phyloP scores from a whole-genome alignment of 2,113 vertebrate genomes.

The Chloebia gouldiae region DNA sequence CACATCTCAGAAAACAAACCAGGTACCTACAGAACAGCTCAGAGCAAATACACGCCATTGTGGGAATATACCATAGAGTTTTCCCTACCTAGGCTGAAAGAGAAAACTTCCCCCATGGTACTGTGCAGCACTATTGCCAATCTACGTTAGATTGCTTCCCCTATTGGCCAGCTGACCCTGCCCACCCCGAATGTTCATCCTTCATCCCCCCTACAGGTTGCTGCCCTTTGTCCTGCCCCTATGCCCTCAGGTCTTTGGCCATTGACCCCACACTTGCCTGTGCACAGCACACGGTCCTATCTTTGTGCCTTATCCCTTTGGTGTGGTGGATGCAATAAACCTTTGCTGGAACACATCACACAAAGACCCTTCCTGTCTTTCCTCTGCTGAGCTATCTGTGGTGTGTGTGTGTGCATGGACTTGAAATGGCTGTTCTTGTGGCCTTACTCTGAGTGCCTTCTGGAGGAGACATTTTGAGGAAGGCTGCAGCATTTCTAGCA shows the following conservation, averaged over 20 bases:
- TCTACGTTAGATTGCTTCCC: not conserved
- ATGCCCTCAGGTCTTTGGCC: not conserved
- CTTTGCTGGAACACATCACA: not conserved
- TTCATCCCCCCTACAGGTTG: not conserved
- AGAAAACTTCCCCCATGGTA: not conserved
- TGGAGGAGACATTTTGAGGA: not conserved
- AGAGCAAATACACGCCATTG: not conserved
- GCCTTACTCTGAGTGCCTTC: not conserved
- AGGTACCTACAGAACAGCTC: not conserved
- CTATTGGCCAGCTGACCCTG: not conserved
- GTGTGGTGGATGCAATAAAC: not conserved
- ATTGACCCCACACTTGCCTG: not conserved
- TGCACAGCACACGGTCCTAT: not conserved
- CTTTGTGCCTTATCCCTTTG: not conserved
- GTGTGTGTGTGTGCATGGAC: not conserved
- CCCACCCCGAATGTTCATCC: not conserved
- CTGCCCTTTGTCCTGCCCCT: not conserved
- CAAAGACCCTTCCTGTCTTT: not conserved
- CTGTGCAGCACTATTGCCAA: not conserved
- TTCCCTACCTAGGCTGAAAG: not conserved
- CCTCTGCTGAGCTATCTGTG: not conserved
- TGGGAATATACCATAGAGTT: not conserved
- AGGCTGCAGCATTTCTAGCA: not conserved
- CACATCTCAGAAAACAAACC: not conserved
- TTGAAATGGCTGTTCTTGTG: not conserved